phyloP scores from a whole-genome alignment of 2,113 vertebrate genomes.

The Ophiodon elongatus region DNA sequence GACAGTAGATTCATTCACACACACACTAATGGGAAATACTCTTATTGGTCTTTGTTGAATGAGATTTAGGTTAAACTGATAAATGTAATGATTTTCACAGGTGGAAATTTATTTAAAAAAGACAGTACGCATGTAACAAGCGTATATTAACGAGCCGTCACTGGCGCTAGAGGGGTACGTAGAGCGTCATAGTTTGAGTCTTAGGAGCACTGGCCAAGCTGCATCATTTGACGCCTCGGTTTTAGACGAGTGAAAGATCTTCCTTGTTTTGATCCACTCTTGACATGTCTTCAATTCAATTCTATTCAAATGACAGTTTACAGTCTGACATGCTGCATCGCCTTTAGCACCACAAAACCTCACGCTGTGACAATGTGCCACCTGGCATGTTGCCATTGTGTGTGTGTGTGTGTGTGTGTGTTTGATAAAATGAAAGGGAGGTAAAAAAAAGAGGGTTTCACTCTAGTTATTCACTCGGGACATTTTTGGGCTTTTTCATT shows the following conservation, averaged over 20 bases:
- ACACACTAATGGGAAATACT: slow-evolving; percentile 44
- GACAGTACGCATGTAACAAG: neutral
- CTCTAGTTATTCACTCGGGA: no score
- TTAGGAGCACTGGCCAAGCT: neutral
- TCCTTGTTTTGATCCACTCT: slow-evolving; percentile 13
- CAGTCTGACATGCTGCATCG: slow-evolving; percentile 39
- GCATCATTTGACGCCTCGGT: no score
- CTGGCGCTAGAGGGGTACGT: neutral
- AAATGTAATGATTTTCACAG: neutral
- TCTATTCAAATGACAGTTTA: slow-evolving; percentile 53
- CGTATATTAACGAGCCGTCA: neutral
- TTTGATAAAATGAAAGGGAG: no score
- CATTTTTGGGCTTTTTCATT: no score
- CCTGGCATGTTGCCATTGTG: no score
- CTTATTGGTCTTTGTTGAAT: slow-evolving; percentile 42
- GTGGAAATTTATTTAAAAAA: neutral
- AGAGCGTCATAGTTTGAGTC: neutral
- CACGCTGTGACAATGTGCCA: slow-evolving; percentile 38
- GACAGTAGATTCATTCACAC: slow-evolving; percentile 43
- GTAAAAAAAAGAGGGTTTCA: neutral
- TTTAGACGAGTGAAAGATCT: slow-evolving; percentile 1
- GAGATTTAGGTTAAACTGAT: slow-evolving; percentile 42
- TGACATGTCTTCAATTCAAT: slow-evolving; percentile 32
- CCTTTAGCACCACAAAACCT: slow-evolving; percentile 48
- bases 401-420: slow-evolving; percentile 20